Evolutionary conservation across 2,888 invertebrate genomes (phyloP), one percentile per base, ranked within the genome.

Genomic region (Brassicogethes aeneus): DNA sequence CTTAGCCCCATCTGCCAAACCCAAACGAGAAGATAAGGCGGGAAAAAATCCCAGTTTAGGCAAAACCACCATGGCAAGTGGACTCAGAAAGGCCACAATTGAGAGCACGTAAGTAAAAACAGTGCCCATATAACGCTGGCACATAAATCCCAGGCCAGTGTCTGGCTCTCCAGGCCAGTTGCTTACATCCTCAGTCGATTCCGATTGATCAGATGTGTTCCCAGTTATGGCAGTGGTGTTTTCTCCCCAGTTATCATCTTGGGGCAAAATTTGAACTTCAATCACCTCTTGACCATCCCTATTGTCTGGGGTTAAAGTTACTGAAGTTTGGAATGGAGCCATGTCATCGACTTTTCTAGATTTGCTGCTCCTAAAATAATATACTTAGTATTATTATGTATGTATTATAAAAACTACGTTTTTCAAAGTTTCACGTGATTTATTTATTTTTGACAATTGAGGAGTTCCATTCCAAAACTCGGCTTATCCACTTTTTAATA

Each of bases 201-300:
- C 88, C 2, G 92, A 95, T 55, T 92, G 91, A 63, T 95, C 96
- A 0, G 92, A 94, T 1, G 95, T 95, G 60, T 94, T 94, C 7
- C 94, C 95, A 0, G 96, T 96, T 17, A 96, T 85, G 1, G 94
- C 95, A 1, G 96, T 96, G 0, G 95, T 95, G 59, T 92, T 95
- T 67, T 96, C 96, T n/a, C 92, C 94, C 96, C 96, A 96, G 66
- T 94, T 94, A 61, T 96, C 96, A 70, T 96, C 96, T 70, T 94
- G 87, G 0, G 93, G 93, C 42, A 95, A 70, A 51, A 95, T 94
- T 71, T 95, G 94, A 29, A 95, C 94, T 71, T 95, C 94, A 36
- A 95, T 93, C 8, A 92, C 86, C 69, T 93, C 92, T 62, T 90
- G 90, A 0, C 88, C 88, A 47, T 88, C 83, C 40, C 82, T 69